Evolutionary conservation across 2,797 vertebrate species (phyloP).

Genomic region (Poeciliopsis infans): DNA sequence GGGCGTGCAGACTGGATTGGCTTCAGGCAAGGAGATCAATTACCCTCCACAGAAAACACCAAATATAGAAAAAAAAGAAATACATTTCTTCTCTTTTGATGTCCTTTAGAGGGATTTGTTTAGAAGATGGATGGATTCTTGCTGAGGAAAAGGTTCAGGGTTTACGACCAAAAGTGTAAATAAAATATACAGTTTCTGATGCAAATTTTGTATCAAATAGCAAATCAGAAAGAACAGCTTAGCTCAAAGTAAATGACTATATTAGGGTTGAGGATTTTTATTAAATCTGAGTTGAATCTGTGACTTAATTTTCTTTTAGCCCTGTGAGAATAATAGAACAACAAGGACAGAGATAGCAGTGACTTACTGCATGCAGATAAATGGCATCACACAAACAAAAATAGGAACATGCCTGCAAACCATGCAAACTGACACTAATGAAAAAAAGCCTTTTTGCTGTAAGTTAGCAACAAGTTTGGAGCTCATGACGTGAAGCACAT

Average conservation of each 20-base stretch:
- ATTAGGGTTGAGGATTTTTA: not conserved
- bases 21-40: conserved; percentile 53
- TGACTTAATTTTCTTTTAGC: not conserved
- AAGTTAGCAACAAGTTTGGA: not conserved
- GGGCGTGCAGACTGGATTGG: conserved; percentile 46
- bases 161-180: not conserved
- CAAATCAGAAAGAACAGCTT: not conserved
- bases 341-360: not conserved
- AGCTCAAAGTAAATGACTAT: not conserved
- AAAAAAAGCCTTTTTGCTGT: not conserved
- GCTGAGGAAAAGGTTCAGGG: not conserved
- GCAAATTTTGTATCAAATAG: not conserved
- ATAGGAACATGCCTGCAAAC: not conserved
- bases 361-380: not conserved
- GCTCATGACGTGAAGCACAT: not conserved
- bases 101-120: conserved; percentile 52
- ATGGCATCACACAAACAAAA: not conserved
- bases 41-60: conserved; percentile 32
- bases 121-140: conserved; percentile 50
- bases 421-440: not conserved
- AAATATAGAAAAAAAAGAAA: not conserved
- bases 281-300: not conserved
- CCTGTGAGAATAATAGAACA: not conserved
- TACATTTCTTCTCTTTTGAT: conserved; percentile 3
- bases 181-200: not conserved